Evolutionary conservation across 1,140 invertebrate genomes (phyloP).

Genomic region (Saccostrea glomerata): DNA sequence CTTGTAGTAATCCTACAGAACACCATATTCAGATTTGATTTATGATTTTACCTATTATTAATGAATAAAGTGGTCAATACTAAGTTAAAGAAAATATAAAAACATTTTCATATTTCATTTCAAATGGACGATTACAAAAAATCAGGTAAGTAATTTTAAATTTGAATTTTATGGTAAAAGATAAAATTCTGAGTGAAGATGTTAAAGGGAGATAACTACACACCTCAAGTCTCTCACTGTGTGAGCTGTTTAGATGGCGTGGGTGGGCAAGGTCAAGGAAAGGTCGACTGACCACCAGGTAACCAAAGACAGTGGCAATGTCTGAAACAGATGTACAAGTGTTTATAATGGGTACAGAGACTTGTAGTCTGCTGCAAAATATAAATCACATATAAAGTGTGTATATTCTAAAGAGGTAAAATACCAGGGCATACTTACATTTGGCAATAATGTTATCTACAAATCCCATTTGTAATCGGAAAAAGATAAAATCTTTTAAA

Average conservation of each 20-base stretch:
- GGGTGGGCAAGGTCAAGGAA: constrained; percentile 87
- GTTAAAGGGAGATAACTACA: constrained; percentile 14
- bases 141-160: no score
- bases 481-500: constrained; percentile 92
- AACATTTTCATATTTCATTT: no score
- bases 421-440: constrained; percentile 84
- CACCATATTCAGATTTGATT: no score
- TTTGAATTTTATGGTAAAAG: no score
- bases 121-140: no score
- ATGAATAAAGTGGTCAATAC: no score
- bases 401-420: not conserved
- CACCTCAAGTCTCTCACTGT: constrained; percentile 87
- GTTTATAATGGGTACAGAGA: not conserved
- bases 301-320: constrained; percentile 95
- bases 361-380: no score
- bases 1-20: constrained; percentile 91
- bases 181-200: no score
- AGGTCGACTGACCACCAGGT: constrained; percentile 95
- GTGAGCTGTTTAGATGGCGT: constrained; percentile 79
- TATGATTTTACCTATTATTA: no score
- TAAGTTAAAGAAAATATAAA: no score
- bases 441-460: constrained; percentile 98
- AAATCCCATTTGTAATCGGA: constrained; percentile 95
- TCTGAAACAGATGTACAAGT: constrained; percentile 82
- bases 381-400: no score